Percentiles rank a stretch among this genome's conserved stretches.
These are phyloP conservation scores for Perizoma flavofasciatum DNA, from an alignment of 2,888 invertebrate genomes.

Conservation along the genomic window DNA sequence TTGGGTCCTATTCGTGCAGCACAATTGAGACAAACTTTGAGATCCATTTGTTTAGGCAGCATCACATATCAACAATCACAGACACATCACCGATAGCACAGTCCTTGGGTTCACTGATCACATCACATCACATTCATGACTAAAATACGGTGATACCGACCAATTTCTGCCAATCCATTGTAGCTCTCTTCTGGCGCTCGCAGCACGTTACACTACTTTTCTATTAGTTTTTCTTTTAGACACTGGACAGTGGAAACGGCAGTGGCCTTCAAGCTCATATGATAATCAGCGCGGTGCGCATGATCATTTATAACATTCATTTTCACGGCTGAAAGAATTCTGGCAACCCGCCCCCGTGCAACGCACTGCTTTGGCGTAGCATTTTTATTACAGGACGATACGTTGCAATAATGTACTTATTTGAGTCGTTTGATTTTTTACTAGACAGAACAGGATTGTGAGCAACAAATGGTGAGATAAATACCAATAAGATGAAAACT, in stretches of 20 bases:
- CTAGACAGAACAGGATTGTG: too few relatives aligned
- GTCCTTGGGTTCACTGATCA: slow-evolving; percentile 44
- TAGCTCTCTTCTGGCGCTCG: slow-evolving; percentile 48
- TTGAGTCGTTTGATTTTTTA: background rate
- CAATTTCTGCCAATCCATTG: slow-evolving; percentile 83
- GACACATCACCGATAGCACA: slow-evolving; percentile 42
- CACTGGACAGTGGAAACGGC: slow-evolving; percentile 61
- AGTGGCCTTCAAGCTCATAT: slow-evolving; percentile 76
- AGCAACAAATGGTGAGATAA: too few relatives aligned
- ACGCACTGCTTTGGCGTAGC: slow-evolving; percentile 6
- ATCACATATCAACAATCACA: slow-evolving; percentile 22
- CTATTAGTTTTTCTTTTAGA: slow-evolving; percentile 38
- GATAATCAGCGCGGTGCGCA: slow-evolving; percentile 70
- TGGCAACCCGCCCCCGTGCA: slow-evolving; percentile 31
- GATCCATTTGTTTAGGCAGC: slow-evolving; percentile 23
- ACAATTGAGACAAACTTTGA: background rate
- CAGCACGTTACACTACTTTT: slow-evolving; percentile 38
- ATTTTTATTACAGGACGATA: slow-evolving; percentile 11
- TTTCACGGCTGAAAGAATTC: slow-evolving; percentile 80
- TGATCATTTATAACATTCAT: slow-evolving; percentile 83
- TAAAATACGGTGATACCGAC: slow-evolving; percentile 68
- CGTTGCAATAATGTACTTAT: background rate
- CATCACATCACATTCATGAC: slow-evolving; percentile 46
- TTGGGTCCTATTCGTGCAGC: slow-evolving; percentile 17
- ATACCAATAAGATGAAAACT: too few relatives aligned